Evolutionary conservation across 2,113 vertebrate species (phyloP), one percentile per base, ranked within the genome.

Genomic region (Rallus limicola): DNA sequence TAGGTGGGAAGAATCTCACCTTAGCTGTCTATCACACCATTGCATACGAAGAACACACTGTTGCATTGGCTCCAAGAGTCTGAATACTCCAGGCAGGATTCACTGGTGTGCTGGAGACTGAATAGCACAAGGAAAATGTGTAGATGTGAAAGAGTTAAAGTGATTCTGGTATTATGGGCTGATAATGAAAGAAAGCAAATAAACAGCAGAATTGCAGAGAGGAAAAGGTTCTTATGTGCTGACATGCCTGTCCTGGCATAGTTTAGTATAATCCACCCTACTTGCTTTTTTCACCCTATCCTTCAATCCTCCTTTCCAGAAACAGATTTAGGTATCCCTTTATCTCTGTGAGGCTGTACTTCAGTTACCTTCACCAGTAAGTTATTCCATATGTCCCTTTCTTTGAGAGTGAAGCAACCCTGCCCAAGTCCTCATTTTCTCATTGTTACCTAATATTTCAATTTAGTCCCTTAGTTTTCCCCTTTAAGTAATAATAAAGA

Each of bases 401-500:
- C 70, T 82, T 68, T 68, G 77, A 87, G n/a, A 83, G 55, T 68
- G 68, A 86, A 94, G 82, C 60, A 96, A 67, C 12, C 3, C 11
- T 83, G 50, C 50, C 28, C 56, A 81, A 91, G 68, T 76, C 56
- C 59, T 42, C 82, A 1, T 92, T 94, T 93, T 26, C 64, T 94
- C 85, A 81, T 78, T 93, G 82, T 94, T 96, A 94, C 92, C 88
- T 95, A 92, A 92, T 96, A 96, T 96, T 96, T 96, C 93, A 96
- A 59, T 81, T 77, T 90, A 74, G 56, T 75, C 42, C 48, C 34
- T 38, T 52, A 64, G 9, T 95, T 93, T 95, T 70, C 21, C 33
- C 17, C 46, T 96, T 62, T 82, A 94, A 97, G 70, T 74, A 94
- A 56, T 63, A 93, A 93, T 56, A 96, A 96, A 94, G 90, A 86